phyloP scores from a whole-genome alignment of 2,113 vertebrate species.

The Eulacestoma nigropectus region DNA sequence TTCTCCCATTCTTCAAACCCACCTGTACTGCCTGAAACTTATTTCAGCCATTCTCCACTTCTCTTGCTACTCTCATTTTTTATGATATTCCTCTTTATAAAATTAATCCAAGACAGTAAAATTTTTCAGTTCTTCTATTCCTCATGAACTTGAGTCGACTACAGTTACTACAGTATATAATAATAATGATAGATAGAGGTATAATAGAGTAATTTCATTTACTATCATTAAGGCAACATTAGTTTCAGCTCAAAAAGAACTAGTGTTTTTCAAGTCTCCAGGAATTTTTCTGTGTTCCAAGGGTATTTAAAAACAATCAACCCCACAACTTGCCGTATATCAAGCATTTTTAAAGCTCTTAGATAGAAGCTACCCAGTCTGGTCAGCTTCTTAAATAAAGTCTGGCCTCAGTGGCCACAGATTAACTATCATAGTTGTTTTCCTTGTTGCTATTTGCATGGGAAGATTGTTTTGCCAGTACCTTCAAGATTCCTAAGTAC shows the following conservation, averaged over 20 bases:
- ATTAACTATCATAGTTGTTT: rapidly evolving
- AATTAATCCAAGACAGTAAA: not conserved
- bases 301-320: not conserved
- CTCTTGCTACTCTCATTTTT: not conserved
- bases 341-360: not conserved
- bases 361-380: not conserved
- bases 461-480: not conserved
- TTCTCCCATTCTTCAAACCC: not conserved
- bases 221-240: not conserved
- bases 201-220: not conserved
- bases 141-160: not conserved
- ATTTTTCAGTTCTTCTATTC: not conserved
- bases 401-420: not conserved
- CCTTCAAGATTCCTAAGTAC: not conserved
- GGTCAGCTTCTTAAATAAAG: not conserved
- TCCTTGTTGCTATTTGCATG: not conserved
- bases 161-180: not conserved
- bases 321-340: not conserved
- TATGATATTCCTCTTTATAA: not conserved
- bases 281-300: not conserved
- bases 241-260: not conserved
- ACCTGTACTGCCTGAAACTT: not conserved
- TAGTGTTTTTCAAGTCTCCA: not conserved
- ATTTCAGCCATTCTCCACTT: not conserved
- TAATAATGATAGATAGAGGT: not conserved